A percentile compares a stretch with the other conserved stretches of the same genome.
phyloP scores from a whole-genome alignment of 2,797 vertebrate genomes.

The Yasuhikotakia modesta region DNA sequence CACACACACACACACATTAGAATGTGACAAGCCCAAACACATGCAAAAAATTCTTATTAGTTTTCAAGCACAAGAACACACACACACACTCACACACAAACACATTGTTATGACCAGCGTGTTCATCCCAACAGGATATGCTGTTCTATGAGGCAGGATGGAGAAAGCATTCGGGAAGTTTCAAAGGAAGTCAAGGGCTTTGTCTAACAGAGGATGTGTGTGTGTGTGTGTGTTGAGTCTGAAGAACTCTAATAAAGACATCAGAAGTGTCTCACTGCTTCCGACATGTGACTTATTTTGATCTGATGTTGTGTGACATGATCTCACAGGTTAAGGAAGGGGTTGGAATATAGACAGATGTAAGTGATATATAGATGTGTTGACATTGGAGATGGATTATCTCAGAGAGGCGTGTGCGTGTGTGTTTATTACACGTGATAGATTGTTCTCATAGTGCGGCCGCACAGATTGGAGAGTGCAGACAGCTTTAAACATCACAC shows the following conservation, averaged over 20 bases:
- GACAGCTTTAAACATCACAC: constrained; percentile 4
- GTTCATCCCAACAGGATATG: constrained; percentile 40
- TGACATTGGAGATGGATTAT: constrained; percentile 51
- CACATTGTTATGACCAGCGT: constrained; percentile 29
- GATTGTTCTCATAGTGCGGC: constrained; percentile 57
- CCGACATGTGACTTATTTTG: constrained; percentile 32
- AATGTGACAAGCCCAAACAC: neutral
- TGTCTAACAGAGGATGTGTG: constrained; percentile 33
- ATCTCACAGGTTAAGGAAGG: neutral
- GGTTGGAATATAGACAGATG: constrained; percentile 29
- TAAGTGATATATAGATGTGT: constrained; percentile 37
- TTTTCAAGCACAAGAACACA: constrained; percentile 27
- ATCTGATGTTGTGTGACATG: constrained; percentile 7
- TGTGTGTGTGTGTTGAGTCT: constrained; percentile 18
- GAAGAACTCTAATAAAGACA: constrained; percentile 39
- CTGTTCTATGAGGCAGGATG: constrained; percentile 15
- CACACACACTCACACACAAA: too few species aligned
- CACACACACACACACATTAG: neutral
- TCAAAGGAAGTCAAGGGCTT: constrained; percentile 25
- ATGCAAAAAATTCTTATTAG: neutral
- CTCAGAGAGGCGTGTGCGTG: constrained; percentile 19
- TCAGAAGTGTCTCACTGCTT: constrained; percentile 19
- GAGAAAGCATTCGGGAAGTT: constrained; percentile 37
- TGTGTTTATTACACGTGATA: constrained; percentile 46
- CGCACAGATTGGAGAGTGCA: constrained; percentile 61